Evolutionary conservation across 2,888 invertebrate species (phyloP), one percentile per base, ranked within the genome.

Genomic region (Apamea monoglypha): DNA sequence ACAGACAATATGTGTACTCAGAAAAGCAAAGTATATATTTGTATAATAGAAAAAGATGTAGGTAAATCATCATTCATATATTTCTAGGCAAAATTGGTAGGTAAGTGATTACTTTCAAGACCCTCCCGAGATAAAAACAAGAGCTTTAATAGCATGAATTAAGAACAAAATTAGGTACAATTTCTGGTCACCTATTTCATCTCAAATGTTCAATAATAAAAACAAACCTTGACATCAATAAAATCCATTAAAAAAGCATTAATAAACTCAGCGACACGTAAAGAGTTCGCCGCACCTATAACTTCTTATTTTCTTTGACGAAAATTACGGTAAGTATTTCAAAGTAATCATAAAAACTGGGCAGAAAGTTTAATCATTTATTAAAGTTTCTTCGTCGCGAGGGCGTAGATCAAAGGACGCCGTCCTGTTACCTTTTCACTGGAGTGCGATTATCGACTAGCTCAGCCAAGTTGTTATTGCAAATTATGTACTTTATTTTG

Each of bases 331-430:
- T 78, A 90, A 81, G 69, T 75, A 74, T 89, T 89, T 91, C 91
- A 91, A 93, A 93, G 93, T 91, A 91, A 93, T 92, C 79, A 81
- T 85, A 83, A 88, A 84, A 81, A 82, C 87, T 87, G 85, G 88
- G 89, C 87, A 89, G 90, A 92, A 94, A 94, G 91, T 94, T 94
- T 90, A 89, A 92, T 91, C 87, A 94, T 94, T 94, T 93, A 92
- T 83, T 92, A 91, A 93, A 94, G 91, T 93, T 93, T 88, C 88
- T 87, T 78, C 82, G 78, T 82, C 76, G 70, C 77, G 67, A 36
- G 36, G 80, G 83, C 78, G 84, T 80, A 87, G 88, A 90, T 91
- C 92, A 91, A 91, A 92, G 89, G 88, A 82, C 74, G 67, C 14
- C 56, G 61, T 83, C 76, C 18, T 53, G 69, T 64, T 80, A 81